These are phyloP conservation scores for Papilio helenus DNA, from an alignment of 1,140 invertebrate genomes.

Conservation along the genomic window DNA sequence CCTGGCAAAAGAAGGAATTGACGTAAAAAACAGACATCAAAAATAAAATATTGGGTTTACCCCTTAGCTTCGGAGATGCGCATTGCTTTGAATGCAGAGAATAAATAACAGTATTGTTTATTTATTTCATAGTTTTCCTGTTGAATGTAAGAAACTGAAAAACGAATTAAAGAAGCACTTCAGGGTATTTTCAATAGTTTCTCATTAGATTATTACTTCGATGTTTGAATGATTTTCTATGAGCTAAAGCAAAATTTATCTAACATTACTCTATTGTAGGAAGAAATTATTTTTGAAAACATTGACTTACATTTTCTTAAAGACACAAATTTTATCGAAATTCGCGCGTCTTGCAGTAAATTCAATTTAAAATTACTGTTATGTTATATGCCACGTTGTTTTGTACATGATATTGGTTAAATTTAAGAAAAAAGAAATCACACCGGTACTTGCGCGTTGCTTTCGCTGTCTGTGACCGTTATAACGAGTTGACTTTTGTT, in stretches of 20 bases:
- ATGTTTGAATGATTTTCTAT: not conserved
- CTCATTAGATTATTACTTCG: not conserved
- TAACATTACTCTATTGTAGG: too few species aligned
- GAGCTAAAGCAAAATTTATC: too few species aligned
- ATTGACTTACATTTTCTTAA: too few species aligned
- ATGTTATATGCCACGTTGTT: not conserved
- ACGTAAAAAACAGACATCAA: too few species aligned
- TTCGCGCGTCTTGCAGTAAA: not conserved
- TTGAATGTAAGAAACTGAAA: not conserved
- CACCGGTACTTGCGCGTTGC: not conserved
- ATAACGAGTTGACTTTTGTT: slow-evolving; percentile 22
- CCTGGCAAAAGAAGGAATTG: too few species aligned
- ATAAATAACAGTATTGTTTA: not conserved
- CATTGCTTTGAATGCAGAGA: not conserved
- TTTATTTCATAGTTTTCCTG: slow-evolving; percentile 1
- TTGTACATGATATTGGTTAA: not conserved
- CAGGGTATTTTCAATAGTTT: not conserved
- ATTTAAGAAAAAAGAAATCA: not conserved
- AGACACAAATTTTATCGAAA: not conserved
- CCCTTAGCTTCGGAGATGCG: not conserved
- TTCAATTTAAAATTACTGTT: not conserved
- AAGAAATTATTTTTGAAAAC: too few species aligned
- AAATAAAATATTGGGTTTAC: not conserved
- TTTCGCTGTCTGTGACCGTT: slow-evolving; percentile 7
- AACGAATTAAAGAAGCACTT: not conserved